These are phyloP conservation scores for Scelioninae gen. 2 DNA, from an alignment of 2,888 invertebrate genomes.

Conservation along the genomic window DNA sequence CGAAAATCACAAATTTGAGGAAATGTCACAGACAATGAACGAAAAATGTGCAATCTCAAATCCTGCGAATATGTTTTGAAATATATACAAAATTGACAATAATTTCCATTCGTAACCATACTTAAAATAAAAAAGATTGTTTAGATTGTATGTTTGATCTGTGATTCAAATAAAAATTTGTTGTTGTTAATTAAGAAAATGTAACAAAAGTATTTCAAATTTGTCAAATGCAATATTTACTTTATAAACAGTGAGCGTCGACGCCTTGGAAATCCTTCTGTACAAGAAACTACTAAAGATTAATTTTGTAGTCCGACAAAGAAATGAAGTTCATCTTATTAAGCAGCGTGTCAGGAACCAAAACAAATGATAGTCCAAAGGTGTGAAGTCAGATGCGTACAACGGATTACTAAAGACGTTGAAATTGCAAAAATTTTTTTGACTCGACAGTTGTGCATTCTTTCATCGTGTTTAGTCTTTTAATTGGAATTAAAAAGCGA, in stretches of 20 bases:
- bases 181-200: no score
- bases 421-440: conserved; percentile 17
- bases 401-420: conserved; percentile 16
- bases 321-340: conserved; percentile 35
- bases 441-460: neutral
- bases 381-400: conserved; percentile 27
- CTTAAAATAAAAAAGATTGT: no score
- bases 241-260: neutral
- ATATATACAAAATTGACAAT: no score
- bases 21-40: no score
- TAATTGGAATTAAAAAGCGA: no score
- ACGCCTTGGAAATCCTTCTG: neutral
- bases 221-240: neutral
- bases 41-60: no score
- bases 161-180: no score
- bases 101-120: no score
- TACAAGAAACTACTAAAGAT: conserved; percentile 24
- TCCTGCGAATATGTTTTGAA: no score
- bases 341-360: conserved; percentile 29
- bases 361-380: conserved; percentile 34
- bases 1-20: no score
- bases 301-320: conserved; percentile 31
- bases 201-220: no score
- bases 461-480: neutral
- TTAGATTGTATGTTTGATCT: no score